phyloP scores from a whole-genome alignment of 2,797 vertebrate genomes.

The Catamblyrhynchus diadema region DNA sequence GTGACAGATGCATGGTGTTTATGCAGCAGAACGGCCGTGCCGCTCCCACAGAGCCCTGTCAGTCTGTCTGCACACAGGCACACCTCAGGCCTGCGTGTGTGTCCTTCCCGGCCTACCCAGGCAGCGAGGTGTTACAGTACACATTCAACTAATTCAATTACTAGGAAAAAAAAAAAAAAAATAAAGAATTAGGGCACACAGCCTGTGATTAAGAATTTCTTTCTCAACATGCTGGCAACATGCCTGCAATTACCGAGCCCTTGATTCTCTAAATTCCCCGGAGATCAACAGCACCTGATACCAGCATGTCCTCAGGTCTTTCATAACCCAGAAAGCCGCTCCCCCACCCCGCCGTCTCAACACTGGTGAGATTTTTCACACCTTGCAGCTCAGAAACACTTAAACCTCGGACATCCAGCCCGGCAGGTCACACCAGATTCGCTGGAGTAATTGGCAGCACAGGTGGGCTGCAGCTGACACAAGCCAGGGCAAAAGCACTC shows the following conservation, averaged over 20 bases:
- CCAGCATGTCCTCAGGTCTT: not conserved
- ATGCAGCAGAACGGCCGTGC: not conserved
- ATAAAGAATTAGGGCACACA: not conserved
- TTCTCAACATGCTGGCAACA: constrained; percentile 21
- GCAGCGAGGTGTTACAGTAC: not conserved
- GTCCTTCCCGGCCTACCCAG: not conserved
- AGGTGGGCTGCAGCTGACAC: constrained; percentile 52
- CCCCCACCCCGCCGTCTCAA: not conserved
- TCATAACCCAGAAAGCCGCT: not conserved
- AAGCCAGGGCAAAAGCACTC: constrained; percentile 44
- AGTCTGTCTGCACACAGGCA: not conserved
- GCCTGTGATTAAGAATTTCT: constrained; percentile 40
- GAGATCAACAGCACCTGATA: constrained; percentile 60
- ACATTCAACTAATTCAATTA: constrained; percentile 30
- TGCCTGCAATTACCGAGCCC: constrained; percentile 45
- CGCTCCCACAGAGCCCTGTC: not conserved
- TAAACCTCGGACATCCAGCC: constrained; percentile 29
- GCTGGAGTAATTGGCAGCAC: constrained; percentile 53
- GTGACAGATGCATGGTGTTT: not conserved
- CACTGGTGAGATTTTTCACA: constrained; percentile 53
- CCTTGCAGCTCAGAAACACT: constrained; percentile 44
- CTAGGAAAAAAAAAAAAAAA: not conserved
- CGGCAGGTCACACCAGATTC: not conserved
- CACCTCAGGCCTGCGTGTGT: fast-evolving
- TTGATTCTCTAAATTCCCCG: constrained; percentile 33